phyloP scores from a whole-genome alignment of 1,140 invertebrate species.

The Carcinoscorpius rotundicauda region DNA sequence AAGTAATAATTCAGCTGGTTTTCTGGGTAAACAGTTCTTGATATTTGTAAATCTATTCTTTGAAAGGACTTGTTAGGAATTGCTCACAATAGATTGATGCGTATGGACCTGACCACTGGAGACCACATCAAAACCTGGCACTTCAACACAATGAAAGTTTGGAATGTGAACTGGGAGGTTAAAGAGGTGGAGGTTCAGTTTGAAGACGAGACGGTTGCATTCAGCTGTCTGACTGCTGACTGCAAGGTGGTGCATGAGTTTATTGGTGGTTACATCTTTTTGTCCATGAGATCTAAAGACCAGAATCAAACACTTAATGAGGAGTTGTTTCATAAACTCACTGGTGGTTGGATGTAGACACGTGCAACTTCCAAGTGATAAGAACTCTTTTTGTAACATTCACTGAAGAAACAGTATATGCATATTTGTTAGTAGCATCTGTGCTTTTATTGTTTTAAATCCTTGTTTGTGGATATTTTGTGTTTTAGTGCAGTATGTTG shows the following conservation, averaged over 20 bases:
- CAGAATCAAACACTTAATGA: slow-evolving; percentile 95
- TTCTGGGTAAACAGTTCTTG: too few relatives aligned
- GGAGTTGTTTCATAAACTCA: slow-evolving; percentile 96
- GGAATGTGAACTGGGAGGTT: slow-evolving; percentile 99
- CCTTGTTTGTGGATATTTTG: too few relatives aligned
- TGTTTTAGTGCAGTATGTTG: too few relatives aligned
- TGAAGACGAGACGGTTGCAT: slow-evolving; percentile 87
- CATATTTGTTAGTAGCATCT: too few relatives aligned
- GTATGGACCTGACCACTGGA: slow-evolving; percentile 82
- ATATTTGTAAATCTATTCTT: background rate
- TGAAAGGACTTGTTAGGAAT: slow-evolving; percentile 78
- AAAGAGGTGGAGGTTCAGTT: slow-evolving; percentile 98
- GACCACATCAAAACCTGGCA: slow-evolving; percentile 97
- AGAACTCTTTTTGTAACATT: too few relatives aligned
- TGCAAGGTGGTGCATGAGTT: slow-evolving; percentile 99
- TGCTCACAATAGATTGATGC: slow-evolving; percentile 87
- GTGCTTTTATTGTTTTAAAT: too few relatives aligned
- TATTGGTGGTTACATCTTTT: slow-evolving; percentile 97
- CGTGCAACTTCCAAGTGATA: too few relatives aligned
- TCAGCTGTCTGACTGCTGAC: slow-evolving; percentile 85
- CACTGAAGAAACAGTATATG: too few relatives aligned
- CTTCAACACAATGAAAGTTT: slow-evolving; percentile 95
- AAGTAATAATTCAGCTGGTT: too few relatives aligned
- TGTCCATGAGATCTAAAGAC: slow-evolving; percentile 95
- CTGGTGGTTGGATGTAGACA: slow-evolving; percentile 72